Conservation (phyloP, 1,140 invertebrate genomes). For the Lineus longissimus region DNA sequence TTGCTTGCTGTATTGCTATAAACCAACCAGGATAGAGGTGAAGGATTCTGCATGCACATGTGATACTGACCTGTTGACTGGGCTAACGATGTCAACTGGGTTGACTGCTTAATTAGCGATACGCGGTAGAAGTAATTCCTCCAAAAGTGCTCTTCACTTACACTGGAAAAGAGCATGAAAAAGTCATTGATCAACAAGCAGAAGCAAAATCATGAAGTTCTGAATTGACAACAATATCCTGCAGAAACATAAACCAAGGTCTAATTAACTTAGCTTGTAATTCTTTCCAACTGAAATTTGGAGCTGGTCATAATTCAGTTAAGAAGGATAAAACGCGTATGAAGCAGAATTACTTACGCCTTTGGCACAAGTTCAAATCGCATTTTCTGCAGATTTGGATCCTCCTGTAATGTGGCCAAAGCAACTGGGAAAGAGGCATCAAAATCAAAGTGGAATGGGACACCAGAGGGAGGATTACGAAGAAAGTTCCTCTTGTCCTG, state of each 20-base stretch:
- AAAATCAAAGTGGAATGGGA: constrained; percentile 94
- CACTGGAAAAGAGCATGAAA: constrained; percentile 61
- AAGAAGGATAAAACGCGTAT: neutral
- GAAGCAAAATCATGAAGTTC: too few relatives aligned
- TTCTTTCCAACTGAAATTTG: too few relatives aligned
- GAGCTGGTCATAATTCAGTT: too few relatives aligned
- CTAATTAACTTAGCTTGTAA: too few relatives aligned
- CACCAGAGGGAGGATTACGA: constrained; percentile 88
- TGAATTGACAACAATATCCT: too few relatives aligned
- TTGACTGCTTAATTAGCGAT: constrained; percentile 93
- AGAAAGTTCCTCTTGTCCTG: constrained; percentile 96
- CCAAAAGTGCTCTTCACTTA: constrained; percentile 98
- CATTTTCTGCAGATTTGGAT: constrained; percentile 94
- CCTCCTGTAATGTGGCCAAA: constrained; percentile 86
- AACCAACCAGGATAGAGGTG: too few relatives aligned
- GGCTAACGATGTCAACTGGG: constrained; percentile 68
- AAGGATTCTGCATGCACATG: too few relatives aligned
- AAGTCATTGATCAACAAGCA: too few relatives aligned
- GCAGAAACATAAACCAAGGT: too few relatives aligned
- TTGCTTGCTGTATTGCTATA: too few relatives aligned
- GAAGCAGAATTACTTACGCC: constrained; percentile 61
- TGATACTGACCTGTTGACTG: constrained; percentile 39
- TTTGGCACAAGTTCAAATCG: constrained; percentile 98
- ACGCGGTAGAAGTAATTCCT: constrained; percentile 99
- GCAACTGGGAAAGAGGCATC: constrained; percentile 82